Evolutionary conservation across 1,140 invertebrate genomes (phyloP).

Genomic region (Lordiphosa stackelbergi): DNA sequence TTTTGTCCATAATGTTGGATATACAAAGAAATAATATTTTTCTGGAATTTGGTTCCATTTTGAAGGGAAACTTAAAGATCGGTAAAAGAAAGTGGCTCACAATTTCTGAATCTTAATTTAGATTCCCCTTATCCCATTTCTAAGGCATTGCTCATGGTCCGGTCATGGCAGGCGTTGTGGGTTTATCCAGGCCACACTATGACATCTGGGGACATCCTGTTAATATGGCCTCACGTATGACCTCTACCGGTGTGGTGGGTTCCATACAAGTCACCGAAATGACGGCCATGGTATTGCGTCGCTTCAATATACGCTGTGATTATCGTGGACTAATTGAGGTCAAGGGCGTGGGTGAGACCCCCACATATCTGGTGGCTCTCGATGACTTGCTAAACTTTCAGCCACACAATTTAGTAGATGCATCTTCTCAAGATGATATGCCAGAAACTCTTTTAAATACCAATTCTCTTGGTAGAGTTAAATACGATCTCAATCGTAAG

Average conservation of each 20-base stretch:
- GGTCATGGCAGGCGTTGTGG: constrained; percentile 92
- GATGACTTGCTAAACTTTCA: constrained; percentile 79
- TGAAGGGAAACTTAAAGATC: constrained; percentile 27
- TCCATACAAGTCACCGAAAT: constrained; percentile 86
- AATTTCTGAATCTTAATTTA: no score
- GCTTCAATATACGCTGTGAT: constrained; percentile 82
- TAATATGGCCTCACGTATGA: constrained; percentile 94
- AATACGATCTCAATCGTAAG: background rate
- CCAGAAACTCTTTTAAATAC: background rate
- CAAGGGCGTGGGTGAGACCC: constrained; percentile 84
- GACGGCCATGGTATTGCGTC: constrained; percentile 84
- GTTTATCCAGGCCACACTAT: constrained; percentile 87
- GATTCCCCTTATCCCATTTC: background rate
- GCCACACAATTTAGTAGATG: background rate
- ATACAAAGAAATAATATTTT: constrained; percentile 12
- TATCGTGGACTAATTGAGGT: constrained; percentile 83
- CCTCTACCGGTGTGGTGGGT: constrained; percentile 85
- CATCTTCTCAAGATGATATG: background rate
- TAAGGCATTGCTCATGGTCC: constrained; percentile 86
- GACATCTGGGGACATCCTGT: constrained; percentile 95
- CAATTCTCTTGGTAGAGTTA: no score
- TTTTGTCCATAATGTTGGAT: constrained; percentile 30
- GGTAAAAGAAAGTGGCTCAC: constrained; percentile 5
- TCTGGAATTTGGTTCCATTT: constrained; percentile 2
- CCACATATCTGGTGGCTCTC: constrained; percentile 84